A percentile compares a stretch with the other conserved stretches of the same genome.
These are phyloP conservation scores for Asteroscopus sphinx DNA, from an alignment of 2,888 invertebrate species.

Conservation along the genomic window DNA sequence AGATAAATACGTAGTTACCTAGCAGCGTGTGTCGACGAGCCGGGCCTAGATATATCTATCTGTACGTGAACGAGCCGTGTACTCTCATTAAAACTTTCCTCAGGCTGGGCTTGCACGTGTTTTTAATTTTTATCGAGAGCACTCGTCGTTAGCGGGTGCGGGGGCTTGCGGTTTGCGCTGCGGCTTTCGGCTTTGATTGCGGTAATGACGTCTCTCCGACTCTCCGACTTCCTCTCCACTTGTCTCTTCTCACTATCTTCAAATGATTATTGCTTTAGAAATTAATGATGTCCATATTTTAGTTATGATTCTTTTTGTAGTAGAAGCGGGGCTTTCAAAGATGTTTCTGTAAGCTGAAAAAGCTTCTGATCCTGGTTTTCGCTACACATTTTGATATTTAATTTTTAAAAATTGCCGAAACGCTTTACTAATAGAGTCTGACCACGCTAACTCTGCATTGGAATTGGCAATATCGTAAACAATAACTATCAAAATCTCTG, in stretches of 20 bases:
- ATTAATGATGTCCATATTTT: constrained; percentile 79
- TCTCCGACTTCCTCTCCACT: constrained; percentile 75
- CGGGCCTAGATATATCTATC: constrained; percentile 56
- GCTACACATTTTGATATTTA: neutral
- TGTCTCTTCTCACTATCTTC: constrained; percentile 82
- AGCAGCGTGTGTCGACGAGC: constrained; percentile 25
- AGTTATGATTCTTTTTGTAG: constrained; percentile 62
- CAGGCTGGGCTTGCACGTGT: constrained; percentile 88
- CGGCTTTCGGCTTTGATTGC: constrained; percentile 87
- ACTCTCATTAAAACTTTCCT: constrained; percentile 90
- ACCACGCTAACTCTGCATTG: too few relatives aligned
- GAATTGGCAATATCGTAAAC: too few relatives aligned
- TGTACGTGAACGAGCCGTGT: constrained; percentile 77
- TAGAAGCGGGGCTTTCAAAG: constrained; percentile 23
- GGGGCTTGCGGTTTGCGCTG: constrained; percentile 70
- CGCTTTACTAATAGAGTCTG: too few relatives aligned
- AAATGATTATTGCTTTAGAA: constrained; percentile 82
- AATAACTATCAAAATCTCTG: too few relatives aligned
- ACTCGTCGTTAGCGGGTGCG: constrained; percentile 82
- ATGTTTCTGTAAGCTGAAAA: constrained; percentile 16
- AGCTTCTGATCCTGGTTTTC: constrained; percentile 13
- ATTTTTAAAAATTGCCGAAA: neutral
- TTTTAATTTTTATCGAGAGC: constrained; percentile 90
- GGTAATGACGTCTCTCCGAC: constrained; percentile 87
- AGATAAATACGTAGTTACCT: constrained; percentile 44